Evolutionary conservation across 2,113 vertebrate species (phyloP).

Genomic region (Dipodomys spectabilis): DNA sequence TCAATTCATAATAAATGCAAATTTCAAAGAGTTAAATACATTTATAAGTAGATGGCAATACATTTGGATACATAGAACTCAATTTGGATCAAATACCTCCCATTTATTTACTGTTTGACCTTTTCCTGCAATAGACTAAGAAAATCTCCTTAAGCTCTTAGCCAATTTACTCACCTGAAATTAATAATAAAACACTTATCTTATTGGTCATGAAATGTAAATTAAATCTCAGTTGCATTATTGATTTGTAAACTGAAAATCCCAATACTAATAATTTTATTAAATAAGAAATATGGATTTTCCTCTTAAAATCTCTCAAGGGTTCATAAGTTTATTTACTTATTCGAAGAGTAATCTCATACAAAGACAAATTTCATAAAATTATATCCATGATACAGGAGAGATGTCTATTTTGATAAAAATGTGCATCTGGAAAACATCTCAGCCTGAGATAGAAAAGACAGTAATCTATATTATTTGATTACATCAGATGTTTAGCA

Average conservation of each 20-base stretch:
- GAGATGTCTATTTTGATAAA: neutral
- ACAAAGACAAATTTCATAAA: slow-evolving; percentile 21
- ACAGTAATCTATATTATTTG: neutral
- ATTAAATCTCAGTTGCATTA: neutral
- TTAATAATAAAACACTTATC: neutral
- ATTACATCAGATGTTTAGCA: neutral
- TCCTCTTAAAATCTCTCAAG: neutral
- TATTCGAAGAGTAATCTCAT: neutral
- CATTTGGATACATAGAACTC: neutral
- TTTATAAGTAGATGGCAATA: neutral
- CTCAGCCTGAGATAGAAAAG: neutral
- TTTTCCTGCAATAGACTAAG: neutral
- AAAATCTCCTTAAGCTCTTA: neutral
- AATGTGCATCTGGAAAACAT: neutral
- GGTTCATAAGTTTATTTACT: neutral
- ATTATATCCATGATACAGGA: neutral
- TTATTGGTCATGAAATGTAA: neutral
- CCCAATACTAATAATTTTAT: neutral
- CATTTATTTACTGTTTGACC: neutral
- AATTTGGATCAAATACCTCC: neutral
- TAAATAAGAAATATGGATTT: neutral
- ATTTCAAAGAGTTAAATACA: neutral
- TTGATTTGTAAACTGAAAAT: slow-evolving; percentile 19
- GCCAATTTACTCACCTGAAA: neutral
- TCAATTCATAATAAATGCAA: neutral